Evolutionary conservation across 2,888 invertebrate genomes (phyloP), one percentile per base, ranked within the genome.

Genomic region (Ceraclea dissimilis): DNA sequence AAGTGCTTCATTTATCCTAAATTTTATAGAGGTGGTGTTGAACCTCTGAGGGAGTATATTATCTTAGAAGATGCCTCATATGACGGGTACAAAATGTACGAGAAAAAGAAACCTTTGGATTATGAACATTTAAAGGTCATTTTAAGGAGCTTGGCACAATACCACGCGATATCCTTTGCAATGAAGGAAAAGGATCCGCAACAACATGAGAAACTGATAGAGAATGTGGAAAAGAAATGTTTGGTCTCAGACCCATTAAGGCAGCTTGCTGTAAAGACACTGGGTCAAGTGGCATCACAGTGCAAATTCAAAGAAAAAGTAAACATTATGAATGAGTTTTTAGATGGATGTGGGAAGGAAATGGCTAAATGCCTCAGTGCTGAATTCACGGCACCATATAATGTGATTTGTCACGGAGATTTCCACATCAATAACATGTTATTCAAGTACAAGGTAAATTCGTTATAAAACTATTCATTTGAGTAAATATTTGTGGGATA

Each of bases 131-230:
- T 60, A 2, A 43, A 56, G 44, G 43, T 54, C 8, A 58, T 64
- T 6, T 47, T 66, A 19, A 51, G 55, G 17, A 50, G 56, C n/a
- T 62, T 63, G 47, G 66, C 64, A 8, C 63, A 60, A 39, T 54
- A 59, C 8, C 66, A 66, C 31, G 65, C 64, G 1, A n/a, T 63
- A 13, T 64, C 64, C 5, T 63, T 63, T 47, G 66, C 61, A 2
- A 48, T 65, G 34, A 54, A 54, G 33, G 56, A 63, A 10, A 61
- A 62, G 39, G 55, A 62, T 19, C 63, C 60, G 1, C 49, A 58
- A 19, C 8, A 58, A n/a, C 63, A 61, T 46, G 16, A 48, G 19
- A 39, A 57, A 11, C n/a, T 64, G 6, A 43, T 57, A 6, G 18
- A 49, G 10, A 22, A 49, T 2, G 17, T 52, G 16, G 17, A 31